Percentiles rank a stretch among this genome's conserved stretches.
phyloP scores from a whole-genome alignment of 2,888 invertebrate genomes.

The Uropetala carovei region DNA sequence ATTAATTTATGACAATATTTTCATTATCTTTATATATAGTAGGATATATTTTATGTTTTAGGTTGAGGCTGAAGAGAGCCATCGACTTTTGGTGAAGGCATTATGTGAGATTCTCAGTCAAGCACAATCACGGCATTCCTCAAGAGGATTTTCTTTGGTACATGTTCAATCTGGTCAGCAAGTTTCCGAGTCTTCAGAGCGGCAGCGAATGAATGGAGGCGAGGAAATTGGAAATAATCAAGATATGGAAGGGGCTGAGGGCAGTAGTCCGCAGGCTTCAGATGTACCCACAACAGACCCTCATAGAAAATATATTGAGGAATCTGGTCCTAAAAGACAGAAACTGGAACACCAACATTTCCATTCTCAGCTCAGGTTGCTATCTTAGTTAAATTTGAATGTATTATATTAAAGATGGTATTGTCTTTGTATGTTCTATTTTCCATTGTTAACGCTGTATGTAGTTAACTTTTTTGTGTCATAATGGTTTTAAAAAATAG shows the following conservation, averaged over 20 bases:
- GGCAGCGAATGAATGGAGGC: constrained; percentile 38
- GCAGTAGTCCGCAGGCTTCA: constrained; percentile 9
- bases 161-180: constrained; percentile 16
- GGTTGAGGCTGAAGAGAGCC: constrained; percentile 84
- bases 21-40: neutral
- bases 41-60: constrained; percentile 71
- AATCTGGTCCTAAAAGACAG: constrained; percentile 67
- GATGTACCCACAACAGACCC: constrained; percentile 66
- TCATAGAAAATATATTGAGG: constrained; percentile 67
- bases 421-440: too few species aligned
- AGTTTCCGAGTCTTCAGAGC: neutral
- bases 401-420: too few species aligned
- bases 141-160: constrained; percentile 50
- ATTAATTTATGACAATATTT: neutral
- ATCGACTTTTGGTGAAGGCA: constrained; percentile 85
- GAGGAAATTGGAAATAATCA: constrained; percentile 11
- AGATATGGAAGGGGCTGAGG: constrained; percentile 53
- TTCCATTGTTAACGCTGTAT: too few species aligned
- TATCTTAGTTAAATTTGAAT: neutral
- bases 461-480: too few species aligned
- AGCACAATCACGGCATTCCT: constrained; percentile 74
- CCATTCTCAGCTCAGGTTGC: constrained; percentile 75
- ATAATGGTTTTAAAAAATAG: too few species aligned
- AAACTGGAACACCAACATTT: constrained; percentile 71
- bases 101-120: constrained; percentile 87